phyloP scores from a whole-genome alignment of 2,113 vertebrate species.

The Daphoenositta chrysoptera region DNA sequence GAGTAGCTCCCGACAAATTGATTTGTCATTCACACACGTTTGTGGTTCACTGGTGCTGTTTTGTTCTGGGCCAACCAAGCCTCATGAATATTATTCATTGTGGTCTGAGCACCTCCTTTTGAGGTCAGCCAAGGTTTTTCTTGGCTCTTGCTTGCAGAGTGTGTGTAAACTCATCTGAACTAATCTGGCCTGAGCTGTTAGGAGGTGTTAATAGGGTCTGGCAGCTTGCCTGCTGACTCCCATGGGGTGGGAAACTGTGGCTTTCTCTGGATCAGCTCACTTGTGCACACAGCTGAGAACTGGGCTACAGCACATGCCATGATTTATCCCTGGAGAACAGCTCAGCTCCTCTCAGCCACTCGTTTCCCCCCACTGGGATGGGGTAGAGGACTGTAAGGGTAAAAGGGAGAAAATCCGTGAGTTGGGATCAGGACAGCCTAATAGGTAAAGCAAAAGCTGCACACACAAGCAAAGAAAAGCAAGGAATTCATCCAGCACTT shows the following conservation, averaged over 20 bases:
- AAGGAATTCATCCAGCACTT: neutral
- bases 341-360: too few species aligned
- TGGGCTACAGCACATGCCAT: neutral
- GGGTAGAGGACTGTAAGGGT: fast-evolving
- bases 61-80: neutral
- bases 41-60: neutral
- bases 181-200: neutral
- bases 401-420: neutral
- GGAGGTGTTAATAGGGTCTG: neutral
- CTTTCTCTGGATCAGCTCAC: neutral
- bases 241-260: neutral
- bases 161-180: neutral
- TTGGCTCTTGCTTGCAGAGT: neutral
- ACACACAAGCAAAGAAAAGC: fast-evolving
- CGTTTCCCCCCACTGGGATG: fast-evolving
- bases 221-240: neutral
- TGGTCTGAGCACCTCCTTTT: neutral
- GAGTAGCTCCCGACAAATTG: neutral
- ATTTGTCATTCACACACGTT: neutral
- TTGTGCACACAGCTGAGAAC: fast-evolving
- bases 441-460: neutral
- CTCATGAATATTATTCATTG: neutral
- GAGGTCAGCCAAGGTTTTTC: neutral
- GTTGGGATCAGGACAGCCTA: neutral
- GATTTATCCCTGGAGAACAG: fast-evolving